Conservation (phyloP, 1,140 invertebrate species). For the Sitobion miscanthi region DNA sequence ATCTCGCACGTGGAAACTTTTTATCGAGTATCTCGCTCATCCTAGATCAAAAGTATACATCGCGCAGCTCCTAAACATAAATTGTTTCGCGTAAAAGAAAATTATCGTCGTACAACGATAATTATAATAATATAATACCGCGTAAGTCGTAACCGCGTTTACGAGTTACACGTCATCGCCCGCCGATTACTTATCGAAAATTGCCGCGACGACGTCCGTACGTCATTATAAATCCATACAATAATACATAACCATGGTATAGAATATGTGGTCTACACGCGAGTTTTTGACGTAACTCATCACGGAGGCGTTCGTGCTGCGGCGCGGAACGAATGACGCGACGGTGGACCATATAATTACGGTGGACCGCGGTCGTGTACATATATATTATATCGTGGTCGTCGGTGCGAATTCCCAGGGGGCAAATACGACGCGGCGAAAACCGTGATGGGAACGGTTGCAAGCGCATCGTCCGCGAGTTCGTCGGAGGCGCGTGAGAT, state of each 20-base stretch:
- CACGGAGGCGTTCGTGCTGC: background rate
- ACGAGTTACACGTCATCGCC: background rate
- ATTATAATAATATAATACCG: background rate
- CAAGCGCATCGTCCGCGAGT: background rate
- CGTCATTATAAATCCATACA: background rate
- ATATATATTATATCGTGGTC: background rate
- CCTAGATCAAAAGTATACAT: too few species aligned
- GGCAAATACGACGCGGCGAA: background rate
- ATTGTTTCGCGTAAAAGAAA: too few species aligned
- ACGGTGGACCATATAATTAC: background rate
- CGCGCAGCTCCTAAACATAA: too few species aligned
- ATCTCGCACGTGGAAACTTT: too few species aligned
- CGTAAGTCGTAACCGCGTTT: background rate
- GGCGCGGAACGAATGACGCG: background rate
- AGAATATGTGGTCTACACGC: background rate
- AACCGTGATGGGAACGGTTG: background rate
- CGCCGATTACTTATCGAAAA: background rate
- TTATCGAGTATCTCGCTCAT: too few species aligned
- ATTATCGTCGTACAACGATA: background rate
- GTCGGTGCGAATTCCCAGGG: background rate
- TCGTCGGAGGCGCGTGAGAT: background rate
- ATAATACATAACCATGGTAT: background rate
- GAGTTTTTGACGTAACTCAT: background rate
- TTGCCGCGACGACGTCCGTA: background rate
- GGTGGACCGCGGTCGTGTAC: background rate